Base-by-base conservation (phyloP, 2,797 vertebrate species). In the Chrosomus eos region DNA sequence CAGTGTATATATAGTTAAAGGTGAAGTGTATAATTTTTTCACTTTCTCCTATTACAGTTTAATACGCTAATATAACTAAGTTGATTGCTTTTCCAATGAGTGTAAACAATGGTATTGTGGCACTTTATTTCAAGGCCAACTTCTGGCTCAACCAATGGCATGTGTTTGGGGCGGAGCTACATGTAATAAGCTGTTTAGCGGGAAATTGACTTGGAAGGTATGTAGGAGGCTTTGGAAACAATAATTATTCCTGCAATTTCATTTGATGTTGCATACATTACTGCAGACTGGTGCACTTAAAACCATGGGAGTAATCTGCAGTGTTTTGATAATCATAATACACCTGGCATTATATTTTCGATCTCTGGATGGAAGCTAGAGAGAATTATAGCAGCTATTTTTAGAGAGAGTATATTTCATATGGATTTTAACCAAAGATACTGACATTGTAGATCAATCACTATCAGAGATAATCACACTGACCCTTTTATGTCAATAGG, bases 351-450 rank as follows among this genome's bases (percentile, higher is more conserved):
- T 81, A 75, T 72, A 71, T 6, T 28, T 43, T 70, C 74, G 3
- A 79, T 66, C 33, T 85, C 33, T 79, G 7, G 21, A 40, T 45
- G 28, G 51, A 67, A 70, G 19, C 26, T 73, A 75, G 8, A 82
- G 13, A 62, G 23, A 71, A 60, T 67, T 67, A 21, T 7, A 28
- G 60, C 28, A 88, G 7, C 40, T 90, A 84, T 91, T 88, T 93
- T 88, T 90, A 78, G 74, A 86, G 28, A 85, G 33, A 81, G 28
- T 55, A 66, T 87, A 74, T n/a, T 87, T 73, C 62, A 77, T 11
- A 66, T 62, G 76, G 82, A 87, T 68, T 86, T 87, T 89, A 83
- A 89, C 90, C 93, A 95, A 94, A 95, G 93, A 93, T 21, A 76
- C 60, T 80, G 85, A 45, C 31, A 76, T 21, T 76, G n/a, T 89